phyloP scores from a whole-genome alignment of 2,888 invertebrate species.

The Meandrusa payeni region DNA sequence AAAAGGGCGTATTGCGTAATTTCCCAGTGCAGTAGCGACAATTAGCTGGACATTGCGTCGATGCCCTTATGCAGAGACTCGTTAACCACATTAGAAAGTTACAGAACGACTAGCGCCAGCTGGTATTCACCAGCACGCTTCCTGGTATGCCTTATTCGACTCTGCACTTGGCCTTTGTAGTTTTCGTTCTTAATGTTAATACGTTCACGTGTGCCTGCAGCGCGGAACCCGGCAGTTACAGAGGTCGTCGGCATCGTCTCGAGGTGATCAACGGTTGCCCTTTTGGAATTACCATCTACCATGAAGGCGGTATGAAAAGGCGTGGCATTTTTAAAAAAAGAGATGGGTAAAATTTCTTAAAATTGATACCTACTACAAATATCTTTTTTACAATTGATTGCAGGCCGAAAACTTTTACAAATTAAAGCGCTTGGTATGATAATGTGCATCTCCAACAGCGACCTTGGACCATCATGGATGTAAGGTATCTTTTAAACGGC shows the following conservation, averaged over 20 bases:
- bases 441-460: too few species aligned
- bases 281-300: conserved; percentile 49
- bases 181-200: conserved; percentile 50
- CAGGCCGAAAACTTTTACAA: too few species aligned
- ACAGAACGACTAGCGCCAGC: conserved; percentile 20
- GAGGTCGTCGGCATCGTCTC: conserved; percentile 48
- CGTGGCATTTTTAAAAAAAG: conserved; percentile 31
- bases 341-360: too few species aligned
- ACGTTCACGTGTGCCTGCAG: conserved; percentile 37
- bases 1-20: conserved; percentile 4
- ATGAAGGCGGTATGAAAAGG: conserved; percentile 44
- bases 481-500: too few species aligned
- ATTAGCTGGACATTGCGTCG: conserved; percentile 14
- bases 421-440: too few species aligned
- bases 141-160: conserved; percentile 27
- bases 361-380: too few species aligned
- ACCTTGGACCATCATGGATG: too few species aligned
- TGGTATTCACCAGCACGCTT: conserved; percentile 22
- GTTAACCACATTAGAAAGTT: conserved; percentile 23
- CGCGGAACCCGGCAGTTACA: conserved; percentile 60
- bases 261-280: conserved; percentile 60
- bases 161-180: conserved; percentile 52
- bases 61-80: conserved; percentile 12
- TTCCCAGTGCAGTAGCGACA: conserved; percentile 5
- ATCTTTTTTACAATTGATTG: too few species aligned